phyloP scores from a whole-genome alignment of 2,888 invertebrate species.

The Elaeidobius kamerunicus region DNA sequence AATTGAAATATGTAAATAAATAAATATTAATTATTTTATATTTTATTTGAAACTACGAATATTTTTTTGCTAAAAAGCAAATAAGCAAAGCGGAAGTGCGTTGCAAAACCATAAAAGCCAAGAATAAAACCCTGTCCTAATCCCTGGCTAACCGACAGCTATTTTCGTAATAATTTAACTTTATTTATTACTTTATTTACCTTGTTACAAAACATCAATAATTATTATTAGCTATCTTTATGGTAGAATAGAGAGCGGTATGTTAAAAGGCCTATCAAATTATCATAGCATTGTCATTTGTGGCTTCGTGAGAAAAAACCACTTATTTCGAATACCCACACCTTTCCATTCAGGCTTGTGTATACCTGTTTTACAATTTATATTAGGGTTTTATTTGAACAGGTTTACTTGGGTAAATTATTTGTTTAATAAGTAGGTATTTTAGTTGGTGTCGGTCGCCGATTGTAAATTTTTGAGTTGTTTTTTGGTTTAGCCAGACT shows the following conservation, averaged over 20 bases:
- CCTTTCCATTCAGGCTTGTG: slow-evolving; percentile 27
- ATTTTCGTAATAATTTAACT: background rate
- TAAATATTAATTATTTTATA: too few species aligned
- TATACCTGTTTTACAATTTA: slow-evolving; percentile 30
- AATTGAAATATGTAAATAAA: too few species aligned
- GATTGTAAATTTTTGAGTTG: background rate
- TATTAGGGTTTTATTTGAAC: slow-evolving; percentile 30
- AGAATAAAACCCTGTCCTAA: background rate
- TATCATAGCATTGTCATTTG: slow-evolving; percentile 30
- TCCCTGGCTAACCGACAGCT: background rate
- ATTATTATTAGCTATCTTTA: slow-evolving; percentile 26
- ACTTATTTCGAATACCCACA: slow-evolving; percentile 29
- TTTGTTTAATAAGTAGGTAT: slow-evolving; percentile 26
- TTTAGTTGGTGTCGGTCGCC: background rate
- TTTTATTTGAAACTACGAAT: too few species aligned
- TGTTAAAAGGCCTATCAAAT: slow-evolving; percentile 26
- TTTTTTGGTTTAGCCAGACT: too few species aligned
- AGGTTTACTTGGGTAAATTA: slow-evolving; percentile 26
- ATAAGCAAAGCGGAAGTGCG: background rate
- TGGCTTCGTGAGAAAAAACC: slow-evolving; percentile 29
- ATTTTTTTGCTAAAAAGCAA: too few species aligned
- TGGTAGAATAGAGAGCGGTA: slow-evolving; percentile 26
- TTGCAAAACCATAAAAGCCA: background rate
- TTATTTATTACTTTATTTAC: slow-evolving; percentile 26
- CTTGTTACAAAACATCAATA: slow-evolving; percentile 17